These are phyloP conservation scores for Eristalis intricaria DNA, from an alignment of 2,888 invertebrate genomes.

Conservation along the genomic window DNA sequence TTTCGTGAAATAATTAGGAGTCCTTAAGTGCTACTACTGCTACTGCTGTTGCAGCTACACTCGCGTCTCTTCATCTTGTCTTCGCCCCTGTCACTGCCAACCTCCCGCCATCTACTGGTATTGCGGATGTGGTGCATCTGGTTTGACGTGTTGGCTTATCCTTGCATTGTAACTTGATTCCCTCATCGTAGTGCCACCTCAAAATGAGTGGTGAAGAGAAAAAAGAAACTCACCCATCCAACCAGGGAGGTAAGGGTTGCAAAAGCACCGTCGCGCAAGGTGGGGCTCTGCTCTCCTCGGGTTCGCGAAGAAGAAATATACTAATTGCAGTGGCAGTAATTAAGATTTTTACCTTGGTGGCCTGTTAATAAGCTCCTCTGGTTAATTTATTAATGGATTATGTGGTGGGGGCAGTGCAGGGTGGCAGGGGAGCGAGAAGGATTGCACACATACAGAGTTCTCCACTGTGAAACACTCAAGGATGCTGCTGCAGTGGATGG, in stretches of 20 bases:
- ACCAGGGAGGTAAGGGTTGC: conserved; percentile 37
- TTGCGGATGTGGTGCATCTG: conserved; percentile 57
- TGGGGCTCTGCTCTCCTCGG: conserved; percentile 25
- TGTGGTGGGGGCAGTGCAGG: conserved; percentile 26
- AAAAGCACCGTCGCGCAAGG: conserved; percentile 58
- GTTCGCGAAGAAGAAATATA: conserved; percentile 63
- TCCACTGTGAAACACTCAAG: conserved; percentile 35
- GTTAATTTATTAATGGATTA: conserved; percentile 72
- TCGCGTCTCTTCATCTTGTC: neutral
- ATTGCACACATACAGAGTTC: neutral
- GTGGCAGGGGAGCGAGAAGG: too few relatives aligned
- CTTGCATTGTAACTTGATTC: conserved; percentile 69
- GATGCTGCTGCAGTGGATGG: conserved; percentile 36
- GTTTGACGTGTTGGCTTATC: conserved; percentile 66
- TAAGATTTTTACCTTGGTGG: conserved; percentile 72
- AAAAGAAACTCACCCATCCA: neutral
- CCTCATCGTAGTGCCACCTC: conserved; percentile 62
- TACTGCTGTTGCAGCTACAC: conserved; percentile 16
- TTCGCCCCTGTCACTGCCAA: conserved; percentile 19
- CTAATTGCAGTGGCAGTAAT: conserved; percentile 71
- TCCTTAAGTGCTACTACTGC: conserved; percentile 66
- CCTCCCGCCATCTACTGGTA: conserved; percentile 16
- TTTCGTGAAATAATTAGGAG: conserved; percentile 72
- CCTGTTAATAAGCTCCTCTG: conserved; percentile 71
- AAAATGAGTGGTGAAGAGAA: conserved; percentile 31